These are phyloP conservation scores for Pristionchus japonicus DNA, from an alignment of 2,888 invertebrate species.

Conservation along the genomic window DNA sequence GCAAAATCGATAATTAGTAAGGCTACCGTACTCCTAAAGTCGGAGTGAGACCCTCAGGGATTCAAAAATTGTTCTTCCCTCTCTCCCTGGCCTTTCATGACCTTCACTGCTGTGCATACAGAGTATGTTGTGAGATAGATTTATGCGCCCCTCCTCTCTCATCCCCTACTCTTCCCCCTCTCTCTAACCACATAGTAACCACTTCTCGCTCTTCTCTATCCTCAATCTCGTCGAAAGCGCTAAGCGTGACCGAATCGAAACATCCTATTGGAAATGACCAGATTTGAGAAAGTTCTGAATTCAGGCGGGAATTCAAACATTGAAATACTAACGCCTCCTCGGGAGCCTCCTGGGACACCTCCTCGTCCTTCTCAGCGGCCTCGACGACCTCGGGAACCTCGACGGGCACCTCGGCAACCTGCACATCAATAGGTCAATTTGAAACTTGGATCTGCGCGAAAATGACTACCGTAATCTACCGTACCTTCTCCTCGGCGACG, in stretches of 20 bases:
- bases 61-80: background rate
- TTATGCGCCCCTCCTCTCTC: background rate
- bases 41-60: background rate
- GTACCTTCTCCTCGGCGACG: slow-evolving; percentile 41
- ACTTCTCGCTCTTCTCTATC: background rate
- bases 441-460: background rate
- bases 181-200: background rate
- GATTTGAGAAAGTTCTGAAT: background rate
- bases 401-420: background rate
- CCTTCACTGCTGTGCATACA: slow-evolving; percentile 13
- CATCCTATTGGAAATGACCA: background rate
- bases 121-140: background rate
- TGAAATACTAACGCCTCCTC: background rate
- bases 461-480: background rate
- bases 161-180: background rate
- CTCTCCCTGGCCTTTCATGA: background rate
- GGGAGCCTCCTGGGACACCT: slow-evolving; percentile 37
- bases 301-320: background rate
- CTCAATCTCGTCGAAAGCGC: background rate
- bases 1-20: background rate
- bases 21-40: background rate
- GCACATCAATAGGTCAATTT: background rate
- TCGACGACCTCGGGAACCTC: slow-evolving; percentile 1
- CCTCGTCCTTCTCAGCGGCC: slow-evolving; percentile 1
- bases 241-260: background rate